phyloP scores from a whole-genome alignment of 1,140 invertebrate genomes.

The Conus ventricosus region DNA sequence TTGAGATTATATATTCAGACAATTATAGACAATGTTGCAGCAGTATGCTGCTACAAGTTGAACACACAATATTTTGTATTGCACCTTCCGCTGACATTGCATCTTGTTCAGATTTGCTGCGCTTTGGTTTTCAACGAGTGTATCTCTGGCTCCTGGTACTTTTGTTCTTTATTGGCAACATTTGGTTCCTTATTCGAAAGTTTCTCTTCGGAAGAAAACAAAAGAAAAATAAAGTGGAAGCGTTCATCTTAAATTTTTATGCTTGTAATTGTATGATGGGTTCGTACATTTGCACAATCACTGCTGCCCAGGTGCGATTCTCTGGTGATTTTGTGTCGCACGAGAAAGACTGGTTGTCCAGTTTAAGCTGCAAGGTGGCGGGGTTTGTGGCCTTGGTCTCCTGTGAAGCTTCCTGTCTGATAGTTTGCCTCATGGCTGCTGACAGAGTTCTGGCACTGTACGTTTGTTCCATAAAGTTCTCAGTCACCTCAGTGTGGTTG shows the following conservation, averaged over 20 bases:
- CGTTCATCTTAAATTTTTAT: slow-evolving; percentile 51
- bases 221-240: slow-evolving; percentile 16
- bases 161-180: slow-evolving; percentile 47
- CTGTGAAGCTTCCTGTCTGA: slow-evolving; percentile 54
- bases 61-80: slow-evolving; percentile 33
- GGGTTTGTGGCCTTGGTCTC: slow-evolving; percentile 56
- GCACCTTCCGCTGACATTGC: slow-evolving; percentile 43
- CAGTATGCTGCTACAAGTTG: slow-evolving; percentile 26
- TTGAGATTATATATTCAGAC: slow-evolving; percentile 40
- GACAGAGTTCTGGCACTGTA: too few species aligned
- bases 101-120: slow-evolving; percentile 47
- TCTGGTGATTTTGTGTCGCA: slow-evolving; percentile 50
- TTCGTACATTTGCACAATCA: slow-evolving; percentile 58
- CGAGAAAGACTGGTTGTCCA: slow-evolving; percentile 48
- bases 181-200: slow-evolving; percentile 38
- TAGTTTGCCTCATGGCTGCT: slow-evolving; percentile 38
- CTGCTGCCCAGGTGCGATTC: slow-evolving; percentile 47
- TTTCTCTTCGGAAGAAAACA: background rate
- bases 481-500: too few species aligned
- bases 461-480: too few species aligned
- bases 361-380: slow-evolving; percentile 48
- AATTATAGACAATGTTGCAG: slow-evolving; percentile 44
- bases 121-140: slow-evolving; percentile 19
- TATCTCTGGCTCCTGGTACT: slow-evolving; percentile 51
- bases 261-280: slow-evolving; percentile 62